phyloP scores from a whole-genome alignment of 2,888 invertebrate species.

The Eurytoma adleriae region DNA sequence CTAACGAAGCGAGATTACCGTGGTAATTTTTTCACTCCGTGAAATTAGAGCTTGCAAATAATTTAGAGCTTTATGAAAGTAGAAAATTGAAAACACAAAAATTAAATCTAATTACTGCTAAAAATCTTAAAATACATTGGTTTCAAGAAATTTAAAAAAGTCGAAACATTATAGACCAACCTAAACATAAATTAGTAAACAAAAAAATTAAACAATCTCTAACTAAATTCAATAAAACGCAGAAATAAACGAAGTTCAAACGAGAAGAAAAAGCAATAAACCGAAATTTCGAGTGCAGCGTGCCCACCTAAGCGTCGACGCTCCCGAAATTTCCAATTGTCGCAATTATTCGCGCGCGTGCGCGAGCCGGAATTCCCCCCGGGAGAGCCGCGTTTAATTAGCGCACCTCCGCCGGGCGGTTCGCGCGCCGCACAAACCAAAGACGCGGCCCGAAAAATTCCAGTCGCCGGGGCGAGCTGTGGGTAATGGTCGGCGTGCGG shows the following conservation, averaged over 20 bases:
- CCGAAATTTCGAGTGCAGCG: not conserved
- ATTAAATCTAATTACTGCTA: too few species aligned
- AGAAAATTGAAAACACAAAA: not conserved
- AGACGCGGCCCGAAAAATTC: conserved; percentile 40
- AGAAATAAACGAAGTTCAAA: too few species aligned
- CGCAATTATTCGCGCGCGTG: not conserved
- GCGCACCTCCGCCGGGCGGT: not conserved
- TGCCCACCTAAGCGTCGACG: not conserved
- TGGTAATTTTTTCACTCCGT: too few species aligned
- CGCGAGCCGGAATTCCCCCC: not conserved
- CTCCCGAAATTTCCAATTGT: not conserved
- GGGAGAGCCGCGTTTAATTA: conserved; percentile 23
- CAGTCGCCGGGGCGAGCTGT: conserved; percentile 54
- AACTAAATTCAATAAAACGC: not conserved
- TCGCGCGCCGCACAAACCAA: conserved; percentile 9
- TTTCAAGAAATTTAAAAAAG: too few species aligned
- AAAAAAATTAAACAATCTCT: not conserved
- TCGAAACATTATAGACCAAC: too few species aligned
- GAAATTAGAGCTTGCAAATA: not conserved
- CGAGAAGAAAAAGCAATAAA: not conserved
- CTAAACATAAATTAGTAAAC: too few species aligned
- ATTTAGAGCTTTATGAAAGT: not conserved
- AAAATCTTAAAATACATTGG: too few species aligned
- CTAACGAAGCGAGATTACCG: too few species aligned
- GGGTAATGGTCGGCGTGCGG: conserved; percentile 61